These are phyloP conservation scores for Drosophila macrothrix DNA, from an alignment of 2,888 invertebrate genomes.

Conservation along the genomic window DNA sequence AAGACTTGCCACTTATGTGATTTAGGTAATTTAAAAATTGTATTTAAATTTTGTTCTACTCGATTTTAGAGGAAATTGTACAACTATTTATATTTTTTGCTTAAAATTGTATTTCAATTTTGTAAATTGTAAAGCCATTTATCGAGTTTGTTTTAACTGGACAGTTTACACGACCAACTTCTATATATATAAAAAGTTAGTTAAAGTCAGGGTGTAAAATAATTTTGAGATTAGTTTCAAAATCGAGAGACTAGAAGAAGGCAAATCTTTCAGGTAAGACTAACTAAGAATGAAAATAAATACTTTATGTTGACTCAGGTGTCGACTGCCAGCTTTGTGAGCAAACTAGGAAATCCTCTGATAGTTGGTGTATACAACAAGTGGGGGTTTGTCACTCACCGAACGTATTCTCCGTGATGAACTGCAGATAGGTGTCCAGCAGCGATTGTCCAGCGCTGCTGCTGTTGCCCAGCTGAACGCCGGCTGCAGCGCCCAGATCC, in stretches of 20 bases:
- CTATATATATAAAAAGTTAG: background rate
- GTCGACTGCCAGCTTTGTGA: background rate
- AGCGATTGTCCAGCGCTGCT: slow-evolving; percentile 91
- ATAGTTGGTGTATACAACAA: no score
- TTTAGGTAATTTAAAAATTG: background rate
- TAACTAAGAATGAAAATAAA: background rate
- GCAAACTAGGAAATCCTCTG: rapidly evolving
- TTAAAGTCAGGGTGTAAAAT: background rate
- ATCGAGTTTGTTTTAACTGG: background rate
- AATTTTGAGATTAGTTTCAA: background rate
- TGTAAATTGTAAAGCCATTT: background rate
- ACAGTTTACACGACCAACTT: background rate
- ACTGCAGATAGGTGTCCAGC: slow-evolving; percentile 94
- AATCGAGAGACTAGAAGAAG: background rate
- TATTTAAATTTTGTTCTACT: background rate
- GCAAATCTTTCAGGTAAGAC: background rate
- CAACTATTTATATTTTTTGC: rapidly evolving
- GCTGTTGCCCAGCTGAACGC: slow-evolving; percentile 88
- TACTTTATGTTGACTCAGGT: background rate
- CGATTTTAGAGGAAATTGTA: background rate
- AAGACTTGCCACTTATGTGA: background rate
- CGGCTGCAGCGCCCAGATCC: slow-evolving; percentile 85
- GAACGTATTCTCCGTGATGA: slow-evolving; percentile 93
- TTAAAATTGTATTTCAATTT: background rate
- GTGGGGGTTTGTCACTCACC: slow-evolving; percentile 84